Conservation (phyloP, 2,888 invertebrate species). For the Sussaba pulchella region DNA sequence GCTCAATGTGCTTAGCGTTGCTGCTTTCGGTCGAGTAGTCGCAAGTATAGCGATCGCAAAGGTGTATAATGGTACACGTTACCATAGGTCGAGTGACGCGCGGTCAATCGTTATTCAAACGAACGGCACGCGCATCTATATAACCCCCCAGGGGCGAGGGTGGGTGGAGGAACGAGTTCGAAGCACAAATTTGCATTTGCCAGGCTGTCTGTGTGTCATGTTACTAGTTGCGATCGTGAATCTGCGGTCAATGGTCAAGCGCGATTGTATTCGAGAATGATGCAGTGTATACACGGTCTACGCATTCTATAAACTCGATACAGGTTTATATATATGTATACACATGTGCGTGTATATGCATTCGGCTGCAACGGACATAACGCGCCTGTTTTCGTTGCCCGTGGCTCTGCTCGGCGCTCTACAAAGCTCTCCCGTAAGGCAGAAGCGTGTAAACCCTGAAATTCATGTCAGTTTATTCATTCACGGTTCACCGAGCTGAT, state of each 20-base stretch:
- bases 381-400: conserved; percentile 40
- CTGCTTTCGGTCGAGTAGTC: conserved; percentile 20
- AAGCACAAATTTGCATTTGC: conserved; percentile 70
- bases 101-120: conserved; percentile 20
- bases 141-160: background rate
- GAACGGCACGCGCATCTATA: conserved; percentile 14
- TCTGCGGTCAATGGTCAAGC: conserved; percentile 30
- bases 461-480: conserved; percentile 59
- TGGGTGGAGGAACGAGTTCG: conserved; percentile 51
- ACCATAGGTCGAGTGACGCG: conserved; percentile 11
- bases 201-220: conserved; percentile 41
- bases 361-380: background rate
- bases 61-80: conserved; percentile 16
- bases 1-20: conserved; percentile 12
- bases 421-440: conserved; percentile 6
- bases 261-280: conserved; percentile 3
- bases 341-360: no score
- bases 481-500: conserved; percentile 41
- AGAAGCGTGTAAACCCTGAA: conserved; percentile 17
- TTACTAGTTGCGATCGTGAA: conserved; percentile 23
- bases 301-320: background rate
- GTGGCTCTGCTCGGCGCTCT: conserved; percentile 7
- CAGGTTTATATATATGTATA: no score
- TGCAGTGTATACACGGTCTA: background rate
- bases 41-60: background rate